Percentiles rank a stretch among this genome's conserved stretches.
Evolutionary conservation across 2,888 invertebrate species (phyloP).

Genomic region (Thymelicus sylvestris): DNA sequence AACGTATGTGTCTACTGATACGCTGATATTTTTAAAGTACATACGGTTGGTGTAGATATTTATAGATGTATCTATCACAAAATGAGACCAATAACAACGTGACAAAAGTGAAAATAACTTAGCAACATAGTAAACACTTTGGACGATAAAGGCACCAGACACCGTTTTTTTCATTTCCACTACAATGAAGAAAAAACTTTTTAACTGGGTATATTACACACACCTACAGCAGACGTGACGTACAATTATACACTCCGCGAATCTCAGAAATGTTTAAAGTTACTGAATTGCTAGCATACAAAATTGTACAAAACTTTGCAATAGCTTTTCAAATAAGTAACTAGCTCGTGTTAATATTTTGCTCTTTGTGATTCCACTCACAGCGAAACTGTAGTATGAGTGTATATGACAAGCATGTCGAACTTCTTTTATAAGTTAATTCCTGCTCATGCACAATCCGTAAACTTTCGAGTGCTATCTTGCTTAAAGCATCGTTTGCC

Average conservation of each 20-base stretch:
- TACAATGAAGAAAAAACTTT: slow-evolving; percentile 5
- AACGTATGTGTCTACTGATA: too few relatives aligned
- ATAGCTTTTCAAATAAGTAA: slow-evolving; percentile 77
- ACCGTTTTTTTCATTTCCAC: background rate
- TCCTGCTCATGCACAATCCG: slow-evolving; percentile 74
- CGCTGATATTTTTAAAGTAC: too few relatives aligned
- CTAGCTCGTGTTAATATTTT: slow-evolving; percentile 76
- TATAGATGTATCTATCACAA: too few relatives aligned
- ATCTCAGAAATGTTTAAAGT: slow-evolving; percentile 62
- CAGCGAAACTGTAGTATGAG: slow-evolving; percentile 54
- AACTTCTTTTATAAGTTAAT: slow-evolving; percentile 79
- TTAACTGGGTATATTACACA: slow-evolving; percentile 16
- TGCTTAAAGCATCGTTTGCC: slow-evolving; percentile 51
- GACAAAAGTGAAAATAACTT: too few relatives aligned
- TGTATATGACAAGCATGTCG: slow-evolving; percentile 64
- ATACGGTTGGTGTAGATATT: too few relatives aligned
- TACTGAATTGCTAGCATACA: slow-evolving; percentile 60
- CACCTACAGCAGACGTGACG: slow-evolving; percentile 20
- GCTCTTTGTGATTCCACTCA: slow-evolving; percentile 74
- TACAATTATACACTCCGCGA: slow-evolving; percentile 39
- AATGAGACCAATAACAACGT: too few relatives aligned
- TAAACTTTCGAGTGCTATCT: slow-evolving; percentile 68
- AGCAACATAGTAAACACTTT: too few relatives aligned
- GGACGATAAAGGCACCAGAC: too few relatives aligned
- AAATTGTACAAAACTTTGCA: slow-evolving; percentile 70